phyloP scores from a whole-genome alignment of 2,888 invertebrate species.

The Dyspetes luteomarginatus region DNA sequence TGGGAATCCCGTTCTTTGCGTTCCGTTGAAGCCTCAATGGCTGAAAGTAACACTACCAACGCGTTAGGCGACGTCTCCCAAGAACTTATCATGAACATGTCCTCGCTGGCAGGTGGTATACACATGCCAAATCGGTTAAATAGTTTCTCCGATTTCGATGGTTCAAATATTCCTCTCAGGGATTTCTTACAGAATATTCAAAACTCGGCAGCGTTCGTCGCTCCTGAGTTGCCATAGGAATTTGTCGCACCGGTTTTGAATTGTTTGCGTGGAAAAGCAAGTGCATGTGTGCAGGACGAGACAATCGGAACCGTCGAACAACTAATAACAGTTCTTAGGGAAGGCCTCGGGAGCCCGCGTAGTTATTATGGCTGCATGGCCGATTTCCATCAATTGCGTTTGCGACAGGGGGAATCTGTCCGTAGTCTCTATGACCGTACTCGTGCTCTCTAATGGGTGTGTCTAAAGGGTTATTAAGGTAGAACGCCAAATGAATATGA shows the following conservation, averaged over 20 bases:
- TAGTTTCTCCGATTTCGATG: not conserved
- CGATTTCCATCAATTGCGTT: not conserved
- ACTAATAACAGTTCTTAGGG: not conserved
- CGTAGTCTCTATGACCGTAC: not conserved
- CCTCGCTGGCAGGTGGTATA: not conserved
- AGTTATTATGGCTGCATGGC: conserved; percentile 1
- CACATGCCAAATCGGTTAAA: not conserved
- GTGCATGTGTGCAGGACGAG: not conserved
- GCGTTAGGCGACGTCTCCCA: no score
- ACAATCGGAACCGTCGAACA: not conserved
- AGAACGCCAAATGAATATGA: no score
- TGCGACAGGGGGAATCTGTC: not conserved
- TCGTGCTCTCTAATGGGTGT: no score
- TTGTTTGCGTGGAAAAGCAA: not conserved
- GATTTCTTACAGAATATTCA: conserved; percentile 10
- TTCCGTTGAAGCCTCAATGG: no score
- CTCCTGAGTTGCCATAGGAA: not conserved
- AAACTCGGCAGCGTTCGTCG: not conserved
- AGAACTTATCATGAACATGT: no score
- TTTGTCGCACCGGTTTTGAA: not conserved
- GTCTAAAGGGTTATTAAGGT: no score
- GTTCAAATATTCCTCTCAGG: not conserved
- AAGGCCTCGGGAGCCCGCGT: not conserved
- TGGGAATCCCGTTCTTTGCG: no score
- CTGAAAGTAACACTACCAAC: no score